Base-by-base conservation (phyloP, 1,140 invertebrate genomes). In the Megalonaias nervosa region DNA sequence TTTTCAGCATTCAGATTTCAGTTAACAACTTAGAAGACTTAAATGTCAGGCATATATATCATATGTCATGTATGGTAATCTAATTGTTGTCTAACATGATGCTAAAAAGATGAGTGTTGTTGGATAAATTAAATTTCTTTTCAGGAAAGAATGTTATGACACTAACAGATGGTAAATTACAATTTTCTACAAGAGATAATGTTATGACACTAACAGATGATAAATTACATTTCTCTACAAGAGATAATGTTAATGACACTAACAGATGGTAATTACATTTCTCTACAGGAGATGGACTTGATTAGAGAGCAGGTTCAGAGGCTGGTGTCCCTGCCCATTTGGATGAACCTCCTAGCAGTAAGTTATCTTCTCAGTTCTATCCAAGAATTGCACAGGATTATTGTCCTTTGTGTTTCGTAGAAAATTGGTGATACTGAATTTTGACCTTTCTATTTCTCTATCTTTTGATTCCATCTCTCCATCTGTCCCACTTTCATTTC, bases 291-390 rank as follows among this genome's bases (percentile, higher is more conserved):
- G 92, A 95, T 98, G 31, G 95, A 95, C 81, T 88, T 99, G 14
- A 97, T 99, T 65, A 91, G 98, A 58, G 95, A 97, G 84, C 96
- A 98, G 91, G 95, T 98, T 5, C 97, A 98, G 89, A 93, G 94
- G 79, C 92, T 99, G 26, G 96, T 99, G 0, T 98, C 97, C 0
- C 92, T 99, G 0, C 95, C 97, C 12, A 98, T 97, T 92, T 99
- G 98, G 97, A 93, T 94, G 26, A 97, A 96, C 85, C 91, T 99
- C 19, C 94, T 98, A 85, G 94, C 92, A 92, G 95, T 94, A 89
- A 91, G 92, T 90, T 48, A 4, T 48, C 38, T 6, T 0, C 38
- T 48, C 38, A 48, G 38, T 48, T 48, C 38, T 48, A 11, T 48
- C 9, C 38, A 48, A 48, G 38, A 6, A 48, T 11, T 48, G 38